Percentiles rank a stretch among this genome's conserved stretches.
phyloP scores from a whole-genome alignment of 2,888 invertebrate genomes.

The Macrophya alboannulata region DNA sequence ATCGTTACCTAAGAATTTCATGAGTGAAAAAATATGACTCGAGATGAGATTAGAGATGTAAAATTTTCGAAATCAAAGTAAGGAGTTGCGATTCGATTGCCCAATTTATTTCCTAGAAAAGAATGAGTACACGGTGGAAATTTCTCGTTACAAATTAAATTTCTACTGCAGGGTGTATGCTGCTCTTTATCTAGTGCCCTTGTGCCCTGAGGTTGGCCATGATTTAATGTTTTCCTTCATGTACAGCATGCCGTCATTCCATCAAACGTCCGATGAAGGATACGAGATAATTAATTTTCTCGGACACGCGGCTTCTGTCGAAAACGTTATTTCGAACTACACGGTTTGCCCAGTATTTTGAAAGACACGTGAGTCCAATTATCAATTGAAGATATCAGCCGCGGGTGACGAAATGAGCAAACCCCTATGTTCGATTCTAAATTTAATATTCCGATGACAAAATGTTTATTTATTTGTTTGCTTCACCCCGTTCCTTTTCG shows the following conservation, averaged over 20 bases:
- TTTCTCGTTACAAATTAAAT: background rate
- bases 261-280: conserved; percentile 25
- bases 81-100: no score
- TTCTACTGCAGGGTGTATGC: background rate
- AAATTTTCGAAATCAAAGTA: background rate
- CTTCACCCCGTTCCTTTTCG: background rate
- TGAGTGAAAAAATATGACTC: background rate
- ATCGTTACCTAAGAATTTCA: background rate
- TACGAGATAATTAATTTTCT: conserved; percentile 19
- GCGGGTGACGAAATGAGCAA: background rate
- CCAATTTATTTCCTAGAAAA: background rate
- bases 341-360: background rate
- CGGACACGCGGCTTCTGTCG: background rate
- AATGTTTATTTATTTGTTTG: conserved; percentile 9
- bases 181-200: background rate
- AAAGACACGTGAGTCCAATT: background rate
- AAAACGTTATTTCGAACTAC: conserved; percentile 9
- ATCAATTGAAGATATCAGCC: background rate
- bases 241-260: background rate
- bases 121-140: background rate
- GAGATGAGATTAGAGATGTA: background rate
- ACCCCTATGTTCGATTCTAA: background rate
- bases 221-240: background rate
- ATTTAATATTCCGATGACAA: background rate
- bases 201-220: background rate